Evolutionary conservation across 2,113 vertebrate species (phyloP), one percentile per base, ranked within the genome.

Genomic region (Trematocara marginatum): DNA sequence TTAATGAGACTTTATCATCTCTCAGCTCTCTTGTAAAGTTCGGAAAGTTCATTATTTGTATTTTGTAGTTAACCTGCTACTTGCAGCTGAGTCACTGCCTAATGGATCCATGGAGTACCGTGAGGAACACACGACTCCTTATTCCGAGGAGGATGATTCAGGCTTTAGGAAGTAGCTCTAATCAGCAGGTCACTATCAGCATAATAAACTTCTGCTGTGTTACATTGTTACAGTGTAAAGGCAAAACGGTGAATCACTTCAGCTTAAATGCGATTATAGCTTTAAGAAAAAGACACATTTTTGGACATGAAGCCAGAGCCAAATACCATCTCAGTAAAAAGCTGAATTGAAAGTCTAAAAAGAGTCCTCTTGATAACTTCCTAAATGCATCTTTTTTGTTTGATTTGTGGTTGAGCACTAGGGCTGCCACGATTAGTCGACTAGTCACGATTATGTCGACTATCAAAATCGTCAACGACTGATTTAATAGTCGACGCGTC

Each of bases 131-230:
- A 78, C 18, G 29, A 74, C 81, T 86, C 57, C 59, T 29, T 42
- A 42, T 42, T 8, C 35, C 26, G n/a, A 86, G 54, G 83, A 66
- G 16, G 89, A 82, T 92, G 92, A 95, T 81, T 95, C 91, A 93
- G 2, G 54, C 66, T 35, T 29, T 38, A 88, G 90, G 93, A 94
- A 92, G 87, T 61, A 5, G 51, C 9, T 52, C 26, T 80, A 71
- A 92, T 91, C 86, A 86, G 42, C 61, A 45, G 10, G 45, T 1
- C 34, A 5, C 10, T 29, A 11, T 78, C 38, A 34, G 31, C 12
- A 15, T 40, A 42, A 82, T 82, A 34, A 38, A 16, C 85, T 82
- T 89, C 23, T 45, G 51, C 54, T 35, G 16, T 40, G 1, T 18
- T 51, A 18, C 71, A 54, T 82, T 7, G 23, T 53, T 16, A n/a